Base-by-base conservation (phyloP, 1,140 invertebrate species). In the Augochlora pura region DNA sequence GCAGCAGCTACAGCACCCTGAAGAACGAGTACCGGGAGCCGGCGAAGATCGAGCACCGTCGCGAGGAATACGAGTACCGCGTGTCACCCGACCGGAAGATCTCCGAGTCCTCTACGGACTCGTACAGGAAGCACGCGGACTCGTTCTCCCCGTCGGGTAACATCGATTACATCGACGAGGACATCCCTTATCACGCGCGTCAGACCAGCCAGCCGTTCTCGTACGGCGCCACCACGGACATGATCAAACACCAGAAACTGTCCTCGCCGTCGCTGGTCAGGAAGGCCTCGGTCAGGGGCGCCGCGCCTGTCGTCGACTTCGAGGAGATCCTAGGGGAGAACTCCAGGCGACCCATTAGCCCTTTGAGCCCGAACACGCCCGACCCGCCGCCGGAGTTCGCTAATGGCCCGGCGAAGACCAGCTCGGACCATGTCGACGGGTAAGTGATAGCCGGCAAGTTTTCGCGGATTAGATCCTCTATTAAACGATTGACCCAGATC, bases 171-270 rank as follows among this genome's bases (percentile, higher is more conserved):
- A 93, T 93, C 77, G 94, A 94, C 83, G 93, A 94, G 69, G 94
- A 96, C 86, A 96, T 96, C 86, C 96, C 97, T 39, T 98, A 97
- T 91, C 97, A 97, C 94, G 96, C 97, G 74, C 93, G 96, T 66
- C 94, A 96, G 68, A 96, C 96, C 90, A 96, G 96, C 82, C 94
- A 96, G 79, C 97, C 97, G 25, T 98, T 98, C 92, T 96, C 96
- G 21, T 97, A 97, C 94, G 95, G 96, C 39, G 93, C 94, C 27
- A 94, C 94, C 52, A 93, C 94, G 80, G 94, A 94, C 83, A 94
- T 94, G 94, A 92, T 95, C 84, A 94, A 93, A 88, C 91, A 91
- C 72, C 92, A 94, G 88, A 95, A 95, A 82, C 94, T 97, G 27
- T 95, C 96, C 80, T 96, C 96, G 85, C 96, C 96, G 21, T 95